Evolutionary conservation across 2,888 invertebrate species (phyloP), one percentile per base, ranked within the genome.

Genomic region (Nomada lathburiana): DNA sequence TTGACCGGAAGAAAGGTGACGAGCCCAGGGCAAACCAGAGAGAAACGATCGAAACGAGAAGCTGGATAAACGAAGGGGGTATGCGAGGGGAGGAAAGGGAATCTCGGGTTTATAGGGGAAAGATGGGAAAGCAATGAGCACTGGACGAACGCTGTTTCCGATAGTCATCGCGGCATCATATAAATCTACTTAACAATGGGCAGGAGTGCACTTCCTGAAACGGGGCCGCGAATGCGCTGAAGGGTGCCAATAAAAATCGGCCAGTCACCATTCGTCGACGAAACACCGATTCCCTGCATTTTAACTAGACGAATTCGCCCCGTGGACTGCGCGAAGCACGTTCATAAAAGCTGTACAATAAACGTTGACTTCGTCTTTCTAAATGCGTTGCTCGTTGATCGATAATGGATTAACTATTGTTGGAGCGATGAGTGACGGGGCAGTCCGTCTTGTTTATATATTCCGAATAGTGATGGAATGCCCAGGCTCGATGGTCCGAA

Each of bases 111-210:
- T 36, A 47, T 13, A 29, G 52, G 53, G 63, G 50, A 53, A 71
- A 76, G 76, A 79, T 63, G 72, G 69, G 57, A 71, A 55, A 67
- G 64, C 76, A 73, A 84, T 73, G 80, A 77, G 78, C 63, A 68
- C 64, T 71, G 65, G 64, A 76, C 68, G 70, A 68, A 88, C 76
- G 84, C 77, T 84, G 80, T 88, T 90, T 85, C 85, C 84, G 89
- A 89, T 85, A 87, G 86, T 89, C 89, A 90, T 90, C 88, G 86
- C 74, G 80, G 86, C 85, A 85, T 89, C 88, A 76, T 88, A 90
- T 88, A 89, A 90, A 89, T 89, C 87, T 89, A 84, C 85, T 89
- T 87, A 89, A 90, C 90, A 90, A 90, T 86, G 85, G 87, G 69
- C 82, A 63, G 59, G 80, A 85, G 84, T 83, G 82, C 82, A 76